Conservation (phyloP, 2,113 vertebrate species). For the Gavialis gangeticus region DNA sequence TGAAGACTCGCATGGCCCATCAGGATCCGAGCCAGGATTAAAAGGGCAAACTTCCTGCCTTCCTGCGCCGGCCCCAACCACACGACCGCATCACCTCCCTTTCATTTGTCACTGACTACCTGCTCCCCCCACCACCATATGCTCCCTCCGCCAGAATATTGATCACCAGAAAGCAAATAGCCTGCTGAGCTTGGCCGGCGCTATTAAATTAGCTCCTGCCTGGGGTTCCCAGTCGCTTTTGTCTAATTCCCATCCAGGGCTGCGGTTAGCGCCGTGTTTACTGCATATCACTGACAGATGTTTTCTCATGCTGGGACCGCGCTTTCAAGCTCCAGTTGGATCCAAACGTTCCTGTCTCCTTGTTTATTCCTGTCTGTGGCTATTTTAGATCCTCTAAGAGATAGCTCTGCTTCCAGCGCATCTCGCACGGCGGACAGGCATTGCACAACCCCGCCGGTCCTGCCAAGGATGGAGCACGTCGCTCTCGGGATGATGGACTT, state of each 20-base stretch:
- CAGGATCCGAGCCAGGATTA: background rate
- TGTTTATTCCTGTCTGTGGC: background rate
- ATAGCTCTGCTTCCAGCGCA: background rate
- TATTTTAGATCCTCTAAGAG: background rate
- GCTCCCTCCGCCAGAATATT: background rate
- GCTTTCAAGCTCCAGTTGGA: background rate
- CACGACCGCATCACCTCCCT: background rate
- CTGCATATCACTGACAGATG: background rate
- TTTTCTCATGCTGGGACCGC: background rate
- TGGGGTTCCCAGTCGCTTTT: background rate
- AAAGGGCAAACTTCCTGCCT: background rate
- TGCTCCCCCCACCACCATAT: background rate
- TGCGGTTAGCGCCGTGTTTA: background rate
- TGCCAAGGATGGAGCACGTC: background rate
- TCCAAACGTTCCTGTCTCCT: background rate
- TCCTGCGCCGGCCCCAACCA: background rate
- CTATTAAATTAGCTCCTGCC: background rate
- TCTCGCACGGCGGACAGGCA: background rate
- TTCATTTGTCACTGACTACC: background rate
- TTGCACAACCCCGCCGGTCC: background rate
- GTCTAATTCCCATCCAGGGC: background rate
- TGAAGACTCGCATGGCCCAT: background rate
- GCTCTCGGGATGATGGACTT: background rate
- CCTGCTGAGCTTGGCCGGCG: background rate
- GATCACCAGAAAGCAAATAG: background rate